Evolutionary conservation across 1,140 invertebrate genomes (phyloP).

Genomic region (Calliopsis andreniformis): DNA sequence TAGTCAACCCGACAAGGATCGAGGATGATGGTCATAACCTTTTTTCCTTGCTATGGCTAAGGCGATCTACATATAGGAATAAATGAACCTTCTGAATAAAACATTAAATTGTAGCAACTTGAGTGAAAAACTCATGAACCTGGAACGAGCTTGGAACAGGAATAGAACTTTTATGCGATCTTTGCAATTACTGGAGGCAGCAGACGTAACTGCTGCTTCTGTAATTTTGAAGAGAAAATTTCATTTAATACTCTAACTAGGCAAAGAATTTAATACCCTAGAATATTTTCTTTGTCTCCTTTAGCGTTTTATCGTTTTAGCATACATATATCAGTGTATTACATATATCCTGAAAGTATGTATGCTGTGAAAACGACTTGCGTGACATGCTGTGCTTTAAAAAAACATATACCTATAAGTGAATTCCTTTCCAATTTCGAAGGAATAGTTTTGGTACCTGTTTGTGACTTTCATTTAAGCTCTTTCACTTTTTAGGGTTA

Average conservation of each 20-base stretch:
- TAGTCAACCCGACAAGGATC: too few species aligned
- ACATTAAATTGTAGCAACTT: background rate
- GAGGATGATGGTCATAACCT: too few species aligned
- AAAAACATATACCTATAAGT: background rate
- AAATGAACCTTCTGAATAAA: background rate
- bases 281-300: background rate
- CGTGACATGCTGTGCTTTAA: conserved; percentile 5
- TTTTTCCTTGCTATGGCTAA: too few species aligned
- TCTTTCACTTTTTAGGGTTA: too few species aligned
- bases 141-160: background rate
- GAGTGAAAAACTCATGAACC: background rate
- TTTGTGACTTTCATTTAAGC: background rate
- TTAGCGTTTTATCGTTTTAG: conserved; percentile 14
- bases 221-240: conserved; percentile 10
- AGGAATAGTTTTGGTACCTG: conserved; percentile 33
- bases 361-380: too few species aligned
- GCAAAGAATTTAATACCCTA: background rate
- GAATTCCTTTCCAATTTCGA: background rate
- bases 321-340: too few species aligned
- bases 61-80: too few species aligned
- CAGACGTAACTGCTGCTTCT: conserved; percentile 16
- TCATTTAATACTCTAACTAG: too few species aligned
- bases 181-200: conserved; percentile 16
- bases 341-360: too few species aligned
- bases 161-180: background rate